Base-by-base conservation (phyloP, 2,113 vertebrate genomes). In the Triplophysa dalaica region DNA sequence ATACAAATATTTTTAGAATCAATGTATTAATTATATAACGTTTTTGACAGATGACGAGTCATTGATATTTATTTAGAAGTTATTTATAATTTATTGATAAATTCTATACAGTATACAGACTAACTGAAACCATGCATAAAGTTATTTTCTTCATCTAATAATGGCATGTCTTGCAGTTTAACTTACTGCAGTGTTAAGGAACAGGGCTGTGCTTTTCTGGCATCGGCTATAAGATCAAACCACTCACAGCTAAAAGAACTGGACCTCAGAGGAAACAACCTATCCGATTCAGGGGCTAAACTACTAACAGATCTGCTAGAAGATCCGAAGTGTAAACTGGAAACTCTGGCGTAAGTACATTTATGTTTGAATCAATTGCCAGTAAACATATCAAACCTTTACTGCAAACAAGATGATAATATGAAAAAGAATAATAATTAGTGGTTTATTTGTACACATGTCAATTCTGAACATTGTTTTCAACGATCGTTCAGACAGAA, bases 261-360 rank as follows among this genome's bases (percentile, higher is more conserved):
- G 56, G 70, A 74, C 24, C n/a, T 74, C n/a, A 74, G 54, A 61
- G 56, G 56, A 61, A 74, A 74, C 22, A 16, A 43, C 10, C 29
- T 43, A 3, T 22, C n/a, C 14, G 70, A 38, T 24, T 60, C 70
- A 43, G 70, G 70, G 22, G 29, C 22, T n/a, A 60, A 58, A n/a
- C 33, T 1, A 1, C 70, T 73, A 6, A 60, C 52, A 43, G 19
- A 43, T 60, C 54, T 73, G 3, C 19, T 22, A 13, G 3, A 60
- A 33, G 17, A 73, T 73, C 70, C 70, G 22, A 54, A 60, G 2
- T 16, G 33, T 60, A 16, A 16, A 60, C 29, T 60, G 22, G 12
- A 73, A 41, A 13, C 58, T 41, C 4, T 73, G 12, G 29, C 41
- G 70, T 73, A 60, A 73, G 29, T 73, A 8, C 52, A 56, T 56